Base-by-base conservation (phyloP, 2,888 invertebrate genomes). In the Netelia inedita region DNA sequence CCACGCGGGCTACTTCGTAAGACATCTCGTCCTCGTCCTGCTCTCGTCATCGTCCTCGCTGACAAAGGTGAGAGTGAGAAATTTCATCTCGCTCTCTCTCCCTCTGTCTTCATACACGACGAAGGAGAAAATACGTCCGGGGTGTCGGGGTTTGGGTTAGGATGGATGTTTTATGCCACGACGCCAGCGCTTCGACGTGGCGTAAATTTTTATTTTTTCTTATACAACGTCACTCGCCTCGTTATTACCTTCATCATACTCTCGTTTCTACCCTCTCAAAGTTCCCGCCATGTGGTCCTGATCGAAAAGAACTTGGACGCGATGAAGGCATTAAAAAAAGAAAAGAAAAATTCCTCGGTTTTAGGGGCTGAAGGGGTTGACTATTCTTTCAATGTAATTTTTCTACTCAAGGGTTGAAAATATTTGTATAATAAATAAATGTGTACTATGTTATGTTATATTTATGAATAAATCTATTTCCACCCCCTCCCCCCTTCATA, bases 161-260 rank as follows among this genome's bases (percentile, higher is more conserved):
- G 84, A 85, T 85, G 81, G 84, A 85, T 85, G 76, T 81, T 85
- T 85, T 81, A 84, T 81, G 84, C 84, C 71, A 23, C 50, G 81
- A 81, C 78, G 80, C 66, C 71, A 66, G 14, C 46, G 46, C 14
- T 46, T 46, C 68, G 81, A 81, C 78, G 69, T 53, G 78, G 46
- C 69, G 81, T 85, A 81, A 78, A 81, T 85, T 85, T 81, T 84
- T 84, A 84, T 85, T 81, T 81, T 84, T 65, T 63, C 76, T 74
- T 9, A 81, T 78, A 81, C 68, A 53, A 59, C 68, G 76, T 80
- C 73, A 81, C 84, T 69, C 81, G 73, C 50, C 41, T 68, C 76
- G 68, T 83, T 79, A 75, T 83, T 79, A 66, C 79, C 83, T 71
- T 83, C 79, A 74, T 79, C 71, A 53, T 71, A 79, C 66, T 65